Evolutionary conservation across 2,797 vertebrate genomes (phyloP).

Genomic region (Spinibarbus caldwelli): DNA sequence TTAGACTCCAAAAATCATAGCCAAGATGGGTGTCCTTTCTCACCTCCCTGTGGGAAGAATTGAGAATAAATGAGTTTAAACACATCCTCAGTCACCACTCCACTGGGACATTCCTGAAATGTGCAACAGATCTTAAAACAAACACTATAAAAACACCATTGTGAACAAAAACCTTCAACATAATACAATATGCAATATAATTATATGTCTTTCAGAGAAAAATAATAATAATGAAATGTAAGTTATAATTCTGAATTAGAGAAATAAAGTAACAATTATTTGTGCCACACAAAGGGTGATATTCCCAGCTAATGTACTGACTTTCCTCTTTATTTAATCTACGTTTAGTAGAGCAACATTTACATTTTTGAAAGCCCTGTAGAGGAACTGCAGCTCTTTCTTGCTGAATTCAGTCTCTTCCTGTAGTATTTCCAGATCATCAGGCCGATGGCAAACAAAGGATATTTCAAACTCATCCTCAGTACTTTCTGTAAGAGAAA

Average conservation of each 20-base stretch:
- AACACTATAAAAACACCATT: neutral
- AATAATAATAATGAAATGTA: neutral
- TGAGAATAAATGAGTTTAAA: slow-evolving; percentile 96
- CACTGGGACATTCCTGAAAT: slow-evolving; percentile 91
- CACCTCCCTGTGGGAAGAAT: slow-evolving; percentile 98
- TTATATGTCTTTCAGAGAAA: neutral
- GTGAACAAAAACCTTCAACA: neutral
- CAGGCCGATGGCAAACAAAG: slow-evolving; percentile 89
- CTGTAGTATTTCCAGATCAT: slow-evolving; percentile 89
- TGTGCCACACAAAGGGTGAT: neutral
- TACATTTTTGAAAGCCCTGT: slow-evolving; percentile 95
- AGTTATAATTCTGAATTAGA: neutral
- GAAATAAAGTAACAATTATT: neutral
- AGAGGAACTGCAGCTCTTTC: slow-evolving; percentile 95
- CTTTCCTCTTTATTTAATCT: neutral
- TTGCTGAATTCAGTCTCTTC: slow-evolving; percentile 93
- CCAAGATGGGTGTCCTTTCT: slow-evolving; percentile 64
- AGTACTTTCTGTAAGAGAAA: slow-evolving; percentile 79
- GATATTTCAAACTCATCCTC: slow-evolving; percentile 88
- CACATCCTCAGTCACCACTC: slow-evolving; percentile 92
- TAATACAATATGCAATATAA: neutral
- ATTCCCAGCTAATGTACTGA: neutral
- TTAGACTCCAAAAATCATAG: neutral
- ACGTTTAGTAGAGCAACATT: neutral
- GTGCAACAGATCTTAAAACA: neutral